Evolutionary conservation across 2,888 invertebrate genomes (phyloP), one percentile per base, ranked within the genome.

Genomic region (Lobophora halterata): DNA sequence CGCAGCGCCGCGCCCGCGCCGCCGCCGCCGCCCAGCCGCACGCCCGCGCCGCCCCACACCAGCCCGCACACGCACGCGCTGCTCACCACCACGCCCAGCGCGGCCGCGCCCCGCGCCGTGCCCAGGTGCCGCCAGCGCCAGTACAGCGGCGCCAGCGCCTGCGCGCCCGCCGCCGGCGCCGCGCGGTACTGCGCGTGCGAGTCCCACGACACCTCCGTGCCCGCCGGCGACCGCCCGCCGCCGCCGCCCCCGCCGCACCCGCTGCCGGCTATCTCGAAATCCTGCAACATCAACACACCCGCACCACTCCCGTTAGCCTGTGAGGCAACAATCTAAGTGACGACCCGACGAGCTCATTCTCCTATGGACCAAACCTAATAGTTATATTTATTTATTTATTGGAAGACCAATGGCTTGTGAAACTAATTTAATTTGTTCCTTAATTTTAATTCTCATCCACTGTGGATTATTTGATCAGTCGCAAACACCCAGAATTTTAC

Each of bases 181-280:
- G 57, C 80, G 78, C 43, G 73, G 73, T 87, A 87, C 63, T 82
- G 81, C 65, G 86, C 86, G 80, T 88, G 88, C 59, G 82, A 82
- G 79, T 88, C 88, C 88, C 88, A 88, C 68, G 82, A 82, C 36
- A 68, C 69, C 68, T 79, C 82, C 23, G 82, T 79, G 71, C 77
- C 82, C 53, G 76, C 81, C 62, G 85, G 85, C 56, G 85, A 85
- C 59, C 82, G 79, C 58, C 78, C 80, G 61, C 65, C 76, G 55
- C 71, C 76, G 58, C 58, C 69, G 46, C 55, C 65, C 47, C 58
- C 71, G 52, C 74, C 85, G 71, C 77, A 76, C 65, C 85, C 85
- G 76, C 88, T 88, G 67, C 88, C 88, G 65, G 88, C 88, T 77
- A 88, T 88, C 80, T 88, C 88, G 74, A 85, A 86, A 74, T 88